These are phyloP conservation scores for Troilus luridus DNA, from an alignment of 2,888 invertebrate genomes.

Conservation along the genomic window DNA sequence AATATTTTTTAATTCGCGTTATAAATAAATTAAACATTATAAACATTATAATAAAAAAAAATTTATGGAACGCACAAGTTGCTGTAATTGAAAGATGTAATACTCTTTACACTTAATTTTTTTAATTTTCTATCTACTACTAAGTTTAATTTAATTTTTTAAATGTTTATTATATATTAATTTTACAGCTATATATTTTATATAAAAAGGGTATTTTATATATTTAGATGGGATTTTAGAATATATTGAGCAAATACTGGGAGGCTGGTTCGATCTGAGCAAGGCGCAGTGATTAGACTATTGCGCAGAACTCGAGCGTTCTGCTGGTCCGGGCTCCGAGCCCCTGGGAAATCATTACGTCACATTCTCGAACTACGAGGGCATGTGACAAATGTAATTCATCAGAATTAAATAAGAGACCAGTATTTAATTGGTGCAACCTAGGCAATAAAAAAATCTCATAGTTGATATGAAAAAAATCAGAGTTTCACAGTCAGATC, in stretches of 20 bases:
- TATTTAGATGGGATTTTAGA: neutral
- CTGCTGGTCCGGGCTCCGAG: neutral
- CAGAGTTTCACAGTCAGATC: too few species aligned
- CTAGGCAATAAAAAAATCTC: too few species aligned
- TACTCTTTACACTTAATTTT: neutral
- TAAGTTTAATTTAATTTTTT: neutral
- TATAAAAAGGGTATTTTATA: too few species aligned
- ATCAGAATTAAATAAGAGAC: too few species aligned
- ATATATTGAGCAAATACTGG: conserved; percentile 17
- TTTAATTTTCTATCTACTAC: neutral
- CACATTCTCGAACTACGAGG: neutral
- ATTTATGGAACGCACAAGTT: too few species aligned
- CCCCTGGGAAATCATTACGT: conserved; percentile 48
- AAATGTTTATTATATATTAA: neutral
- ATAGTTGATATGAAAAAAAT: too few species aligned
- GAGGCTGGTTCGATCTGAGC: neutral
- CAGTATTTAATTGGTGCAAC: too few species aligned
- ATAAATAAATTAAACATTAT: too few species aligned
- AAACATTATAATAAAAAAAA: too few species aligned
- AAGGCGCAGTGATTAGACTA: conserved; percentile 49
- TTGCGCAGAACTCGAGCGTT: conserved; percentile 50
- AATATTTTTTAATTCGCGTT: too few species aligned
- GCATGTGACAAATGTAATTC: neutral
- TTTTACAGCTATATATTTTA: neutral
- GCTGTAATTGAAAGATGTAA: too few species aligned